Evolutionary conservation across 2,113 vertebrate genomes (phyloP), one percentile per base, ranked within the genome.

Genomic region (Hylia prasina): DNA sequence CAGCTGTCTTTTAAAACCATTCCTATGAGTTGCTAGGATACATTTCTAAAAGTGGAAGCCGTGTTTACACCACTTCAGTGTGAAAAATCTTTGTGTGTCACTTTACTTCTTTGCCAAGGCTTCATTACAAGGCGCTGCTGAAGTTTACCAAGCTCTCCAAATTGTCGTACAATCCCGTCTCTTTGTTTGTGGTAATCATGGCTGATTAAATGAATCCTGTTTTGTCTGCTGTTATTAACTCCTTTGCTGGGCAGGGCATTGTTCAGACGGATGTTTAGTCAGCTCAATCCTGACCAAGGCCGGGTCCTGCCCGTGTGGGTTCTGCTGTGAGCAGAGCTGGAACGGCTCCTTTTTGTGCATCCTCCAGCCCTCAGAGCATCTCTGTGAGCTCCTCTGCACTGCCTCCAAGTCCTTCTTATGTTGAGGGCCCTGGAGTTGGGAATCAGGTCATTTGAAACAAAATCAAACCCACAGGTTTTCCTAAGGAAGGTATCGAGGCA

Each of bases 1-100:
- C 93, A 96, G 83, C 90, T 96, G 82, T 88, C 90, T 91, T 90
- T 88, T 80, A 75, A 94, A 94, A 69, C 51, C 35, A 30, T 90
- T 90, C 61, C 79, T 70, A 0, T 37, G 82, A 95, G 95, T 96
- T 97, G 93, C 93, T 96, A 96, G 93, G 95, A 95, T 92, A 94
- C 94, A 64, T 93, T 88, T 96, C 96, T 96, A 94, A 96, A 97
- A 94, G 89, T 30, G 60, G 96, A 95, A 96, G 70, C 70, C 17
- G 27, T 81, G 87, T 94, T 93, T 94, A 94, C 82, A 93, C 56
- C 53, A 15, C 60, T 70, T 89, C 87, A 75, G 17, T 69, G 76
- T 80, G 82, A 93, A 73, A 91, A 90, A 81, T 94, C 88, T 91
- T 96, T 94, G 84, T 63, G 5, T 80, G 70, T 86, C 85, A 63